Evolutionary conservation across 2,888 invertebrate species (phyloP).

Genomic region (Harpalus rufipes): DNA sequence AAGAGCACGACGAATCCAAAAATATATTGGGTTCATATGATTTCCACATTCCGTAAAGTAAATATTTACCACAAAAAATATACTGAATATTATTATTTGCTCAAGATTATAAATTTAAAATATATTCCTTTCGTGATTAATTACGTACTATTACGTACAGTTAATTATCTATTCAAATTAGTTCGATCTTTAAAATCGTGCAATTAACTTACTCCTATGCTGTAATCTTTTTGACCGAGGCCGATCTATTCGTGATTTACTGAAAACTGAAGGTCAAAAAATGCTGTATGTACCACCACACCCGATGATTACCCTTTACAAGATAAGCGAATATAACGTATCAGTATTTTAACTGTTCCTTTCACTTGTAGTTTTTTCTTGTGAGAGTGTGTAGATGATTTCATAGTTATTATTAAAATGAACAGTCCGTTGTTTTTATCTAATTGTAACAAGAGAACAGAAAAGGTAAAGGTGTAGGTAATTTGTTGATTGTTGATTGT

Average conservation of each 20-base stretch:
- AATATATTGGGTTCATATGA: too few relatives aligned
- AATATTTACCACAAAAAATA: too few relatives aligned
- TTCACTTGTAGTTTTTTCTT: slow-evolving; percentile 9
- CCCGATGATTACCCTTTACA: slow-evolving; percentile 31
- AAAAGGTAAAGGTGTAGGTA: not conserved
- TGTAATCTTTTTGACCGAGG: slow-evolving; percentile 18
- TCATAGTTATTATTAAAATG: slow-evolving; percentile 35
- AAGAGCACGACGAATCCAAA: too few relatives aligned
- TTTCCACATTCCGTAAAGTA: too few relatives aligned
- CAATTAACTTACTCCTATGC: not conserved
- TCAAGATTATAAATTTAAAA: not conserved
- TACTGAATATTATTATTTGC: too few relatives aligned
- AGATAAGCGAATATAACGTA: not conserved
- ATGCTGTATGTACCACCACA: slow-evolving; percentile 16
- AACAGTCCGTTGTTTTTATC: slow-evolving; percentile 7
- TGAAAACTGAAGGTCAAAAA: slow-evolving; percentile 33
- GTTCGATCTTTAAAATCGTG: slow-evolving; percentile 15
- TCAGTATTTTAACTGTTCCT: slow-evolving; percentile 18
- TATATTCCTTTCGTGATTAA: not conserved
- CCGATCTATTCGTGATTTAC: slow-evolving; percentile 3
- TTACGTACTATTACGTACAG: not conserved
- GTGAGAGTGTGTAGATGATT: slow-evolving; percentile 7
- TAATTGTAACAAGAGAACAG: slow-evolving; percentile 15
- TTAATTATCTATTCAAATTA: slow-evolving; percentile 1
- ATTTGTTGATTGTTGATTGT: slow-evolving; percentile 18